Conservation (phyloP, 2,888 invertebrate species). For the Eristalinus sepulchralis region DNA sequence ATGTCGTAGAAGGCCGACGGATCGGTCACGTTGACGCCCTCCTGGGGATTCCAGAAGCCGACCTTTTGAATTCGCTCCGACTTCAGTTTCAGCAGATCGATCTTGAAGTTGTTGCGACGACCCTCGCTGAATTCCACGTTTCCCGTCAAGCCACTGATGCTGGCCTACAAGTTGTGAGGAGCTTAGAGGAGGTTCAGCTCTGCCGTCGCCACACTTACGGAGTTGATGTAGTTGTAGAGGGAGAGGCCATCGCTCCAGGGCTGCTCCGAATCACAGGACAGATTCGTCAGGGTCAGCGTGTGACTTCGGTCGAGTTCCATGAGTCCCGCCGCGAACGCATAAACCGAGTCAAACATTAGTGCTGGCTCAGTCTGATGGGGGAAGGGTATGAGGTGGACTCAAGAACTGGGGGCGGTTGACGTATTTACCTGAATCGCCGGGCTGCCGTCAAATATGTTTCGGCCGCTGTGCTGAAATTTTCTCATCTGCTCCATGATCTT, state of each 20-base stretch:
- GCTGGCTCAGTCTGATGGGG: conserved; percentile 89
- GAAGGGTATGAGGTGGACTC: background rate
- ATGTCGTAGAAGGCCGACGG: conserved; percentile 92
- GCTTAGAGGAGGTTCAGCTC: background rate
- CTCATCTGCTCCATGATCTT: conserved; percentile 92
- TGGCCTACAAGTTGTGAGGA: conserved; percentile 82
- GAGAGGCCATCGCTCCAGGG: conserved; percentile 91
- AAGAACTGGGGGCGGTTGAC: no score
- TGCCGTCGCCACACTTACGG: conserved; percentile 84
- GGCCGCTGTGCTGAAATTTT: conserved; percentile 92
- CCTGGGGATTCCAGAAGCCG: conserved; percentile 89
- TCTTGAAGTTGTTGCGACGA: conserved; percentile 89
- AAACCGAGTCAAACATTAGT: conserved; percentile 92
- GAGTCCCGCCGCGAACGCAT: conserved; percentile 89
- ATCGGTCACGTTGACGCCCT: conserved; percentile 91
- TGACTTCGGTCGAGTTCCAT: conserved; percentile 87
- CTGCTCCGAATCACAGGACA: conserved; percentile 90
- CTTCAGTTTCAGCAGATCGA: conserved; percentile 91
- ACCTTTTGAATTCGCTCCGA: conserved; percentile 90
- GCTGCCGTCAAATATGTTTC: conserved; percentile 87
- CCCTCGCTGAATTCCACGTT: conserved; percentile 93
- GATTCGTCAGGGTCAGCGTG: conserved; percentile 86
- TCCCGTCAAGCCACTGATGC: conserved; percentile 93
- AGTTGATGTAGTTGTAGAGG: conserved; percentile 88
- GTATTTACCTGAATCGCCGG: conserved; percentile 85